phyloP scores from a whole-genome alignment of 2,888 invertebrate species.

The Euzetes globulus region DNA sequence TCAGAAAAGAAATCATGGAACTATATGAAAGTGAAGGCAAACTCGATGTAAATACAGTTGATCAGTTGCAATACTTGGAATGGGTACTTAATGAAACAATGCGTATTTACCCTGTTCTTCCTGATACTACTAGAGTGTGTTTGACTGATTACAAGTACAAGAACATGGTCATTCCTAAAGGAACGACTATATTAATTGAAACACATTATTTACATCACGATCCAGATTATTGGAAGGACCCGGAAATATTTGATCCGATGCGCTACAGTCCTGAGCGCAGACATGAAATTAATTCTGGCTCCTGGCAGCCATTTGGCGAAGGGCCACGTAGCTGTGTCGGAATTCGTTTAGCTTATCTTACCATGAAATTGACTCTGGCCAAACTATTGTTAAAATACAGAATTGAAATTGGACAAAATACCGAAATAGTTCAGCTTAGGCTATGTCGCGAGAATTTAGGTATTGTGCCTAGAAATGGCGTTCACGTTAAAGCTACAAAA shows the following conservation, averaged over 20 bases:
- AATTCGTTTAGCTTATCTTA: constrained; percentile 18
- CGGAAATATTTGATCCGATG: constrained; percentile 56
- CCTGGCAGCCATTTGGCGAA: constrained; percentile 30
- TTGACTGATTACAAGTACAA: constrained; percentile 42
- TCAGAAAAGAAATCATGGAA: constrained; percentile 37
- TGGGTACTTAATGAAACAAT: constrained; percentile 39
- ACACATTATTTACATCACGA: constrained; percentile 56
- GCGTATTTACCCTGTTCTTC: constrained; percentile 40
- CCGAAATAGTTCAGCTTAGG: constrained; percentile 18
- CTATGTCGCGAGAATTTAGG: too few species aligned
- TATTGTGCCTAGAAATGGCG: constrained; percentile 33
- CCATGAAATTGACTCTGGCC: constrained; percentile 14
- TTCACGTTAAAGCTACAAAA: constrained; percentile 28
- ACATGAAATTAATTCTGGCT: neutral
- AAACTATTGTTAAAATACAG: constrained; percentile 15
- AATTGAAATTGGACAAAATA: constrained; percentile 24
- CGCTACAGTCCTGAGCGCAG: constrained; percentile 44
- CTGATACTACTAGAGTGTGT: constrained; percentile 33
- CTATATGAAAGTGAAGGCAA: constrained; percentile 31
- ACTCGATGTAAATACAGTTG: constrained; percentile 39
- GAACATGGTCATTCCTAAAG: constrained; percentile 46
- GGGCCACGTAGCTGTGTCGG: constrained; percentile 33
- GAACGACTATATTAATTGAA: constrained; percentile 54
- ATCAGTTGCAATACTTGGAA: constrained; percentile 38
- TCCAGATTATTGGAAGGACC: constrained; percentile 54